phyloP scores from a whole-genome alignment of 2,888 invertebrate genomes.

The Clunio marinus region DNA sequence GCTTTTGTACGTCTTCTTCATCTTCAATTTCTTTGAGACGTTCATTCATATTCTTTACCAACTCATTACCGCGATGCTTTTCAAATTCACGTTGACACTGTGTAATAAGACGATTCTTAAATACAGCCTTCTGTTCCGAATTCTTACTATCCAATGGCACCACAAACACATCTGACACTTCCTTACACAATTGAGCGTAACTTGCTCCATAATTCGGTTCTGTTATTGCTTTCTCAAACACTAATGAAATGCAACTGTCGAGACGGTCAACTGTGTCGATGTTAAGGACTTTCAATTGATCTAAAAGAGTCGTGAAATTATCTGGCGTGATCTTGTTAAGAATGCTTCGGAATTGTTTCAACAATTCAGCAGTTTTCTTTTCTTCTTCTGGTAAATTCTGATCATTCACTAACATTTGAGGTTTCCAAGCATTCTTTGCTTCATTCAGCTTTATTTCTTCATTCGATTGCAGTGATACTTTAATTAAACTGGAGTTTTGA shows the following conservation, averaged over 20 bases:
- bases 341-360: constrained; percentile 79
- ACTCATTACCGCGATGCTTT: constrained; percentile 59
- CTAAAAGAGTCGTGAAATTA: constrained; percentile 78
- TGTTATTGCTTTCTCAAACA: constrained; percentile 93
- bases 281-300: constrained; percentile 69
- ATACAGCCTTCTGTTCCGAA: constrained; percentile 46
- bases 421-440: constrained; percentile 89
- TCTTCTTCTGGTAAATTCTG: constrained; percentile 39
- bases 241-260: constrained; percentile 78
- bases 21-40: constrained; percentile 25
- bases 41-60: constrained; percentile 17
- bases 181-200: constrained; percentile 82
- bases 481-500: constrained; percentile 2
- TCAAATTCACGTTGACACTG: constrained; percentile 84
- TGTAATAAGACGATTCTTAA: constrained; percentile 72
- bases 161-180: constrained; percentile 50
- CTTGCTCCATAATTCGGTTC: constrained; percentile 93
- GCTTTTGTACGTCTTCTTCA: constrained; percentile 54
- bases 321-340: constrained; percentile 93
- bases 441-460: constrained; percentile 82
- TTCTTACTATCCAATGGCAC: constrained; percentile 28
- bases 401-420: constrained; percentile 54
- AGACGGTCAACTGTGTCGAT: constrained; percentile 77
- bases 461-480: constrained; percentile 8
- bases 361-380: constrained; percentile 58